Evolutionary conservation across 1,140 invertebrate genomes (phyloP), one percentile per base, ranked within the genome.

Genomic region (Pogonognathellus flavescens): DNA sequence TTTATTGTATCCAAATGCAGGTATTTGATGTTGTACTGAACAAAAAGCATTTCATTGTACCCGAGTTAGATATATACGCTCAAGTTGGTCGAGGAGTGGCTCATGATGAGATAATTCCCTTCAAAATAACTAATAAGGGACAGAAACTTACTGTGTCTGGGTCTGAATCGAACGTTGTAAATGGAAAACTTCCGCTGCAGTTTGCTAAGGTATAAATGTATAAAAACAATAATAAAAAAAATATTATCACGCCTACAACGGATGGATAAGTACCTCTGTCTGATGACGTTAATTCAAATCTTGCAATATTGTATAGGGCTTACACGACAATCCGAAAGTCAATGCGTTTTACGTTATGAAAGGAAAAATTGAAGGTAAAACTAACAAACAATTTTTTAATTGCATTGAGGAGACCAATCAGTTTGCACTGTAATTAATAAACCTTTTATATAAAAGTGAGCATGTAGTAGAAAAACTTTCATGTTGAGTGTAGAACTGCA

Each of bases 321-420:
- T 96, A 84, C 92, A 95, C 90, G 97, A 99, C 91, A 99, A 99
- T 92, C 97, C 97, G 13, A 99, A 99, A 92, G 95, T 98, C 31
- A 99, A 99, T 93, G 97, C 97, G 6, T 95, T 99, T 88, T 96
- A 94, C 91, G 93, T 99, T 9, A 93, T 97, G 88, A 96, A 95
- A 92, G 97, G 97, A 81, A 93, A 92, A 87, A 84, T 95, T 81
- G 94, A 96, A 90, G 94, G 94, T 95, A 92, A n/a, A n/a, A n/a
- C n/a, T n/a, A n/a, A n/a, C n/a, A n/a, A n/a, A n/a, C n/a, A n/a
- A n/a, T n/a, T n/a, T n/a, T n/a, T n/a, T n/a, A n/a, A n/a, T n/a
- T n/a, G n/a, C n/a, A 31, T 60, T 59, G 2, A 53, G n/a, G 16
- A n/a, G n/a, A n/a, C 18, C 20, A 81, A 53, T 72, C 8, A 9